A percentile compares a stretch with the other conserved stretches of the same genome.
Conservation (phyloP, 64 coral and sea anemone genomes). For the Montipora sp. region DNA sequence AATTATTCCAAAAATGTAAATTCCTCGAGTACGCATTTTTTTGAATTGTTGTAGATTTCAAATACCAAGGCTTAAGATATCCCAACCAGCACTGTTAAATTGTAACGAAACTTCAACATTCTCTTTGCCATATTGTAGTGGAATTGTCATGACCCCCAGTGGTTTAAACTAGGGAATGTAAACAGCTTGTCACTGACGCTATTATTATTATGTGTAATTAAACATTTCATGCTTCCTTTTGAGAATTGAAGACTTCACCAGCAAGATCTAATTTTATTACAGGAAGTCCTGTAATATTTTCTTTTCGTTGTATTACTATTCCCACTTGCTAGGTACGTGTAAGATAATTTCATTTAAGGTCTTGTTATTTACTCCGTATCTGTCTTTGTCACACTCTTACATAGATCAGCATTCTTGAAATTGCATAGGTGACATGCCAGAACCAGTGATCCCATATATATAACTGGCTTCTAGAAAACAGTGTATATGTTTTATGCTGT, state of each 20-base stretch:
- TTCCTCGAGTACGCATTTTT: background rate
- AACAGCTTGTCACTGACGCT: conserved; percentile 6
- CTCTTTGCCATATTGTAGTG: background rate
- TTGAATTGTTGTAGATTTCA: background rate
- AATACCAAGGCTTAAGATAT: background rate
- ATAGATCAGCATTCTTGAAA: conserved; percentile 36
- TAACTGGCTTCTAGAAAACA: background rate
- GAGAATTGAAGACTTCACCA: background rate
- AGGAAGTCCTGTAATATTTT: background rate
- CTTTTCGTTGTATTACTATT: background rate
- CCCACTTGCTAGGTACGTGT: too few relatives aligned
- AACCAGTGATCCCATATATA: background rate
- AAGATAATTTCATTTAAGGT: background rate
- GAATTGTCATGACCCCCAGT: background rate
- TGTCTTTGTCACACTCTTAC: background rate
- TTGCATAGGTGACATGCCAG: conserved; percentile 38
- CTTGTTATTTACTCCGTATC: background rate
- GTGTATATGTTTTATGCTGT: background rate
- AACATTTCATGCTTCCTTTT: background rate
- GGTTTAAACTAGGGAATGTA: background rate
- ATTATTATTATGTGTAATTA: conserved; percentile 23
- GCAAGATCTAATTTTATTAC: background rate
- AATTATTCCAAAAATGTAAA: background rate
- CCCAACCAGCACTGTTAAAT: background rate
- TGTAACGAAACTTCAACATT: background rate